phyloP scores from a whole-genome alignment of 2,113 vertebrate genomes.

The Calyptommatus sinebrachiatus region DNA sequence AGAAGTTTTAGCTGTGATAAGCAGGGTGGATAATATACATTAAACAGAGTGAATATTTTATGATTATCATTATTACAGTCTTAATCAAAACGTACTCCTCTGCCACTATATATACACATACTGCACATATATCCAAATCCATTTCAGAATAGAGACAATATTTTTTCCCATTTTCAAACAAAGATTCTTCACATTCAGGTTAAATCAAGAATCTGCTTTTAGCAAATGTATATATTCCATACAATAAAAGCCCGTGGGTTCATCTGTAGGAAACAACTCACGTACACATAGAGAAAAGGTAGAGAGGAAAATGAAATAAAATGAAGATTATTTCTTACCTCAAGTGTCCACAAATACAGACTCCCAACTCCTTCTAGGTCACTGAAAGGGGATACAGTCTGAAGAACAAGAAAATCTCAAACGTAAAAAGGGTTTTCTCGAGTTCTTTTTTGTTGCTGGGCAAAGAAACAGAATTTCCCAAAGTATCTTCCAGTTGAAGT shows the following conservation, averaged over 20 bases:
- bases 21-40: neutral
- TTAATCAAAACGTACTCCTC: neutral
- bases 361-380: conserved; percentile 40
- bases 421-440: neutral
- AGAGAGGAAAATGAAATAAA: conserved; percentile 60
- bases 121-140: neutral
- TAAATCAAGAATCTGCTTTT: conserved; percentile 41
- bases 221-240: conserved; percentile 29
- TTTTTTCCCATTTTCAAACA: neutral
- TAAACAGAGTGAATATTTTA: conserved; percentile 8
- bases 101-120: neutral
- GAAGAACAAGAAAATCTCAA: conserved; percentile 28
- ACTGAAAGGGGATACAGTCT: conserved; percentile 35
- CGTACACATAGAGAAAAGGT: conserved; percentile 3
- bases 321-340: conserved; percentile 68
- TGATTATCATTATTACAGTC: neutral
- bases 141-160: neutral
- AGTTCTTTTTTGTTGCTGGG: neutral
- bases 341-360: conserved; percentile 42
- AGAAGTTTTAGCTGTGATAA: conserved; percentile 40
- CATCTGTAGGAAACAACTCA: conserved; percentile 32
- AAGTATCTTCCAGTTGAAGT: conserved; percentile 32
- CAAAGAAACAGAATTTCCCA: conserved; percentile 6
- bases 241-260: conserved; percentile 38
- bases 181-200: neutral